Conservation (phyloP, 92 coral and sea anemone species). For the Epizoanthus rinbou region DNA sequence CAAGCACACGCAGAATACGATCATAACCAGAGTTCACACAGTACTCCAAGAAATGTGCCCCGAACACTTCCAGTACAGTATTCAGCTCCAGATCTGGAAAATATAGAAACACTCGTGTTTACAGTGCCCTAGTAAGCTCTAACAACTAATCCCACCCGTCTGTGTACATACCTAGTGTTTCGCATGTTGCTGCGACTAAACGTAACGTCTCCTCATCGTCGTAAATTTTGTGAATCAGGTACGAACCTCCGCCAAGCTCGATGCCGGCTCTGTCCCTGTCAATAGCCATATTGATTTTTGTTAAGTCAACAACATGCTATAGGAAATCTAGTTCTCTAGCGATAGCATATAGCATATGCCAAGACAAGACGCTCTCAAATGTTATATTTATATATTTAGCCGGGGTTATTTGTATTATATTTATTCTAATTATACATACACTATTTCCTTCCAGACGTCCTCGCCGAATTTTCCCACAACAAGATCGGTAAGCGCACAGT, state of each 20-base stretch:
- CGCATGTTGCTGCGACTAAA: constrained; percentile 85
- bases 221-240: constrained; percentile 93
- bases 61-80: constrained; percentile 90
- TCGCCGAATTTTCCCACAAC: constrained; percentile 95
- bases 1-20: constrained; percentile 92
- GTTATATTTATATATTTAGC: background rate
- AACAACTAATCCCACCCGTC: too few species aligned
- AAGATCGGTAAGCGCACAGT: constrained; percentile 94
- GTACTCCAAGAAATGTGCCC: constrained; percentile 93
- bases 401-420: background rate
- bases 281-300: background rate
- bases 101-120: background rate
- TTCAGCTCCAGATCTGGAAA: constrained; percentile 75
- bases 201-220: constrained; percentile 89
- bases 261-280: constrained; percentile 94
- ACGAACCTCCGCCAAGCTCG: constrained; percentile 95
- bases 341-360: too few species aligned
- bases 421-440: constrained; percentile 64
- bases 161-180: constrained; percentile 74
- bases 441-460: constrained; percentile 85
- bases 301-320: constrained; percentile 49
- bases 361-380: constrained; percentile 7
- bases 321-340: background rate
- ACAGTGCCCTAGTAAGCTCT: constrained; percentile 1
- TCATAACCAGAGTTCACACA: constrained; percentile 97